phyloP scores from a whole-genome alignment of 2,797 vertebrate genomes.

The Myiotriccus ornatus region DNA sequence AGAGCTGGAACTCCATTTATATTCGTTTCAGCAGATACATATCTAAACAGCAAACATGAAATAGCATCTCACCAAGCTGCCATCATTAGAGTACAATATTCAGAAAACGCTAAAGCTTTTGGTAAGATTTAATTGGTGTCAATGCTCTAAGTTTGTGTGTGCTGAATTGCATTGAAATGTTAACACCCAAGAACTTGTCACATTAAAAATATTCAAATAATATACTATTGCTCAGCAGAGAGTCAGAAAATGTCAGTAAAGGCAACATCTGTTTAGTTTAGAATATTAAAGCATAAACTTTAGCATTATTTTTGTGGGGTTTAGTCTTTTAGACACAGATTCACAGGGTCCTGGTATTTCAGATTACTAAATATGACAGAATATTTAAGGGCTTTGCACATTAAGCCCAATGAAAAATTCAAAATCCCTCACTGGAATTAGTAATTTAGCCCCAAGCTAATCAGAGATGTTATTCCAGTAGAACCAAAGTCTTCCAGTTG shows the following conservation, averaged over 20 bases:
- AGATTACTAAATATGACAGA: slow-evolving; percentile 41
- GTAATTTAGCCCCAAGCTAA: slow-evolving; percentile 52
- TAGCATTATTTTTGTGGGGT: not conserved
- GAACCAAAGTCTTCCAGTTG: slow-evolving; percentile 49
- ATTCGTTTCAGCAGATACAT: slow-evolving; percentile 37
- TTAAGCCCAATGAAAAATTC: slow-evolving; percentile 46
- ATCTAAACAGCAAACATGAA: not conserved
- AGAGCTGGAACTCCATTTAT: slow-evolving; percentile 36
- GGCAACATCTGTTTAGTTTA: not conserved
- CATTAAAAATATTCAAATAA: not conserved
- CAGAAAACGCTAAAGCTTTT: not conserved
- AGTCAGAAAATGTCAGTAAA: not conserved
- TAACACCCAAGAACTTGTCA: not conserved
- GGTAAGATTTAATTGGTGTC: not conserved
- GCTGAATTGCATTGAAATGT: not conserved
- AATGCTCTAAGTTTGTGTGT: not conserved
- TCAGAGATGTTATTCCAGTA: slow-evolving; percentile 44
- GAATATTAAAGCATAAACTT: slow-evolving; percentile 10
- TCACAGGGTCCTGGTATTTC: not conserved
- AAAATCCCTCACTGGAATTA: slow-evolving; percentile 50
- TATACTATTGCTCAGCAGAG: not conserved
- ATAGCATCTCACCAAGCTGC: slow-evolving; percentile 7
- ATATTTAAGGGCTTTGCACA: slow-evolving; percentile 58
- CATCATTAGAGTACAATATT: slow-evolving; percentile 25
- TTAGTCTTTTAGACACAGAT: slow-evolving; percentile 28